Percentiles rank a stretch among this genome's conserved stretches.
These are phyloP conservation scores for Auanema sp. DNA, from an alignment of 2,888 invertebrate species.

Conservation along the genomic window DNA sequence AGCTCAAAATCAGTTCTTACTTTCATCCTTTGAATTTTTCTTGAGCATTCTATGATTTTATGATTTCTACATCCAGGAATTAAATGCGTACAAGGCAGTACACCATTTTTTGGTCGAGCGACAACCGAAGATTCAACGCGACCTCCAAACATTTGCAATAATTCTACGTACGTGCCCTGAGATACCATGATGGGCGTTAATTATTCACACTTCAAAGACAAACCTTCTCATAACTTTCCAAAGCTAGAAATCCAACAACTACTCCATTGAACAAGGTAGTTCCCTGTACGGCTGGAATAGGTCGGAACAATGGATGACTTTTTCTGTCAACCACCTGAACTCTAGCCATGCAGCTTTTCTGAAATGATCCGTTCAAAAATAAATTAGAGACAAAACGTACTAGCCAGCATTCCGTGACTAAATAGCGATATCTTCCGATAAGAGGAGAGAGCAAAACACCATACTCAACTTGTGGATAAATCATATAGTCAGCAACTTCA, in stretches of 20 bases:
- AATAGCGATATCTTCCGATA: background rate
- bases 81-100: slow-evolving; percentile 14
- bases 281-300: slow-evolving; percentile 10
- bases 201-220: background rate
- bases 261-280: slow-evolving; percentile 6
- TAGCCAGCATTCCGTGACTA: slow-evolving; percentile 13
- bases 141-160: slow-evolving; percentile 13
- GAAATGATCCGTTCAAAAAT: slow-evolving; percentile 1
- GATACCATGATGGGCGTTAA: background rate
- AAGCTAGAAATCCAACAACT: slow-evolving; percentile 12
- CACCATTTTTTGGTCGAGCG: slow-evolving; percentile 3
- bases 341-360: slow-evolving; percentile 9
- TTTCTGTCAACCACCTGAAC: background rate
- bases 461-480: slow-evolving; percentile 6
- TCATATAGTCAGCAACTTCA: slow-evolving; percentile 11
- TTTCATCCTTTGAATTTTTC: slow-evolving; percentile 10
- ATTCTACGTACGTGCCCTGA: background rate
- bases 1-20: slow-evolving; percentile 4
- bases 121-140: slow-evolving; percentile 6
- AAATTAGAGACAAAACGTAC: background rate
- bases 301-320: slow-evolving; percentile 7
- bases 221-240: slow-evolving; percentile 9
- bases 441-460: background rate
- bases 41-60: slow-evolving; percentile 8
- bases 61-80: slow-evolving; percentile 8